A percentile compares a stretch with the other conserved stretches of the same genome.
These are phyloP conservation scores for Actinia tenebrosa DNA, from an alignment of 64 coral and sea anemone genomes.

Conservation along the genomic window DNA sequence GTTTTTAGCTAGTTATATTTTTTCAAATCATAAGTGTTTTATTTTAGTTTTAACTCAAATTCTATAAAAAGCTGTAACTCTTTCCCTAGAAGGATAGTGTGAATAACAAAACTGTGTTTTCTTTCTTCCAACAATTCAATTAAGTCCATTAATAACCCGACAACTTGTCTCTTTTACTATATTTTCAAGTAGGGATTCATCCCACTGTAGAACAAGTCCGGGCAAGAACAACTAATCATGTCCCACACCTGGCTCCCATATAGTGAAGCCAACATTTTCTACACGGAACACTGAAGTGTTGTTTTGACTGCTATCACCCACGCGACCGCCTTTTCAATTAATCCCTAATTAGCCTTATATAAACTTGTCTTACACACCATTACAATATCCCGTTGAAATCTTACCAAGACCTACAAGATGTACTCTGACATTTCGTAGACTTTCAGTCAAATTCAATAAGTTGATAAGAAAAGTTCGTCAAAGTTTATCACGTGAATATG, in stretches of 20 bases:
- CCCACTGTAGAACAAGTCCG: not conserved
- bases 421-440: not conserved
- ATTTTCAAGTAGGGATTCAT: not conserved
- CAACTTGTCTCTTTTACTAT: not conserved
- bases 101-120: no score
- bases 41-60: no score
- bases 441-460: not conserved
- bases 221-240: not conserved
- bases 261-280: not conserved
- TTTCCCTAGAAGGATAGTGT: no score
- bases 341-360: slow-evolving; percentile 3
- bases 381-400: not conserved
- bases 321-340: slow-evolving; percentile 1
- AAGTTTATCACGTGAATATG: not conserved
- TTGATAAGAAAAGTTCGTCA: not conserved
- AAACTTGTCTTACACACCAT: not conserved
- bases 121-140: no score
- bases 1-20: no score
- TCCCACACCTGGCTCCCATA: not conserved
- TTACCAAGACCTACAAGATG: not conserved
- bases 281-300: not conserved
- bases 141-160: not conserved
- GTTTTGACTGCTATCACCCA: not conserved
- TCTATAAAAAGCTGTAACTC: no score
- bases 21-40: no score